Base-by-base conservation (phyloP, 2,888 invertebrate genomes). In the Cylloceria caligata region DNA sequence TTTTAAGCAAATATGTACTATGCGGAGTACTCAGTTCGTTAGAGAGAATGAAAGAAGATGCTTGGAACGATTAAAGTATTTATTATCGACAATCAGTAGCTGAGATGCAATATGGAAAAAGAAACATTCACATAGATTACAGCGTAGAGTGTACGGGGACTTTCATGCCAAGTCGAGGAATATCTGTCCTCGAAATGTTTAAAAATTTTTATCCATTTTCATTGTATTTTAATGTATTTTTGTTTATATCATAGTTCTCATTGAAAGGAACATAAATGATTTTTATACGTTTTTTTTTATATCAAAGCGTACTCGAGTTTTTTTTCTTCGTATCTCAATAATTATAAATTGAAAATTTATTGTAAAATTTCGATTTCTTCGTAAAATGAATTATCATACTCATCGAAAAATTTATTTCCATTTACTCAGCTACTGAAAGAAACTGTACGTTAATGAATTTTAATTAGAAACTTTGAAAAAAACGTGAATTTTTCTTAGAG, bases 1-100 rank as follows among this genome's bases (percentile, higher is more conserved):
- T 57, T 57, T 34, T n/a, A n/a, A 34, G 34, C 24, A 52, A 24
- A 13, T 24, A 69, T 55, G 42, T 34, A n/a, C 16, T 16, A 39
- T 36, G 36, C 19, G 60, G 21, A 27, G 30, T 55, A 55, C 49
- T 16, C 39, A 34, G 72, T 72, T 81, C 76, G 30, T 62, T 76
- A 19, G 16, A 30, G 42, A 13, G 62, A 73, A 67, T 47, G 72
- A 73, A 47, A 47, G 65, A 30, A 67, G 76, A 77, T 81, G 76
- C 49, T 62, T 52, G 6, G 34, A 19, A 52, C 27, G 72, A 77
- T 81, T 73, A 68, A 49, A 73, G 42, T 81, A 69, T 77, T 77
- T 68, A 68, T 81, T 65, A 77, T 64, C 68, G 64, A 30, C 55
- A 42, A 77, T 81, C 68, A 57, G 69, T 69, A 21, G 72, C 62